Base-by-base conservation (phyloP, 1,140 invertebrate genomes). In the Drosophila burlai region DNA sequence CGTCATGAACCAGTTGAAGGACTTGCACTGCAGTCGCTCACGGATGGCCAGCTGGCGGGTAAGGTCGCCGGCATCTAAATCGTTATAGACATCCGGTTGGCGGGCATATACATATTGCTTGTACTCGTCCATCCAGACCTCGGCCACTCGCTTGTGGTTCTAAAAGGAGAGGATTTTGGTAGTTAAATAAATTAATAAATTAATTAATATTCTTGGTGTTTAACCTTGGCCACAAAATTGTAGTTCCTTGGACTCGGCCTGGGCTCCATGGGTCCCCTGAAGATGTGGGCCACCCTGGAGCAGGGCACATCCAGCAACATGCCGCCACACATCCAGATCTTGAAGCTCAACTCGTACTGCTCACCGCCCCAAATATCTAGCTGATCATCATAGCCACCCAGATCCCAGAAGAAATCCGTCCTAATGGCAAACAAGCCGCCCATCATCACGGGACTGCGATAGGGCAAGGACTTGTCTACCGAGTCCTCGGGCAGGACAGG, bases 291-390 rank as follows among this genome's bases (percentile, higher is more conserved):
- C 11, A 99, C 98, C 76, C 98, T 95, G 1, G 98, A 99, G 91
- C 99, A 99, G 3, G 98, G 98, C 15, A 94, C 96, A 93, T 95
- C 98, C 93, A 94, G 95, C 97, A 97, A 97, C 95, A 96, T 96
- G 87, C 99, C 99, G 93, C 94, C 98, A 76, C 96, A 97, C 91
- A 97, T 96, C 96, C 96, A 97, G 52, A 99, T 97, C 94, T 99
- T 98, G 82, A 99, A 99, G 52, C 98, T 99, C 58, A 99, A 95
- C 93, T 99, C 99, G 67, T 99, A 97, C 89, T 99, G 99, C 93
- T 99, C 99, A 16, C 98, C 99, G 36, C 99, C 99, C 98, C 99
- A 99, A 93, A 96, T 97, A 74, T 97, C 98, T 86, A 99, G 95
- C 29, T 96, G 95, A 24, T 96, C 95, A 93, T 99, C 98, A 91